Evolutionary conservation across 2,888 invertebrate genomes (phyloP).

Genomic region (Erynnis tages): DNA sequence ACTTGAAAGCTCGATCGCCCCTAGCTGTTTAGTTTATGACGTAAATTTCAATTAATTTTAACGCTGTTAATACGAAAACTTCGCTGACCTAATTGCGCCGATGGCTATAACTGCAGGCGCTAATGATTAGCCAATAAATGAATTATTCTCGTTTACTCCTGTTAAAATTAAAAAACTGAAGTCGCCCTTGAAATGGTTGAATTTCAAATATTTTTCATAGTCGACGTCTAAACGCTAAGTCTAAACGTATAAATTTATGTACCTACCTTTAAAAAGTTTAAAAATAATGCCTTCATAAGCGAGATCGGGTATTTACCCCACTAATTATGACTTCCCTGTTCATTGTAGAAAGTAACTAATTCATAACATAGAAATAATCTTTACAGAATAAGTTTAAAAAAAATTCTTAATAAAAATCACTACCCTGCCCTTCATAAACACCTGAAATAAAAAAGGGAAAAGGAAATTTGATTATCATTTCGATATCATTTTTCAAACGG

Average conservation of each 20-base stretch:
- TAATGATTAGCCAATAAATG: neutral
- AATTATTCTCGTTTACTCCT: slow-evolving; percentile 9
- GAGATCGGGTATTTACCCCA: no score
- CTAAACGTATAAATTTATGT: no score
- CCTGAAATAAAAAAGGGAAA: neutral
- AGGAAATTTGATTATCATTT: slow-evolving; percentile 3
- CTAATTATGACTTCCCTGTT: no score
- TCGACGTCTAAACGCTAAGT: no score
- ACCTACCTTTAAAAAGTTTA: no score
- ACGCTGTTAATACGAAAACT: slow-evolving; percentile 3
- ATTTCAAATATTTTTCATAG: no score
- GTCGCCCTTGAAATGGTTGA: neutral
- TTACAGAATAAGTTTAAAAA: no score
- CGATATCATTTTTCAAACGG: slow-evolving; percentile 2
- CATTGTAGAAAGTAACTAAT: no score
- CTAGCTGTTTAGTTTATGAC: slow-evolving; percentile 14
- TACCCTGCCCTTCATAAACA: neutral
- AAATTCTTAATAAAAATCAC: neutral
- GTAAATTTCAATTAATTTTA: slow-evolving; percentile 19
- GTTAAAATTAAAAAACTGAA: no score
- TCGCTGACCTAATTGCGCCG: slow-evolving; percentile 15
- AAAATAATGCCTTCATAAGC: no score
- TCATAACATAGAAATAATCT: no score
- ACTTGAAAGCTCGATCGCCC: slow-evolving; percentile 5
- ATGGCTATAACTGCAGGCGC: neutral